Base-by-base conservation (phyloP, 1,140 invertebrate species). In the Eubasilissa regina region DNA sequence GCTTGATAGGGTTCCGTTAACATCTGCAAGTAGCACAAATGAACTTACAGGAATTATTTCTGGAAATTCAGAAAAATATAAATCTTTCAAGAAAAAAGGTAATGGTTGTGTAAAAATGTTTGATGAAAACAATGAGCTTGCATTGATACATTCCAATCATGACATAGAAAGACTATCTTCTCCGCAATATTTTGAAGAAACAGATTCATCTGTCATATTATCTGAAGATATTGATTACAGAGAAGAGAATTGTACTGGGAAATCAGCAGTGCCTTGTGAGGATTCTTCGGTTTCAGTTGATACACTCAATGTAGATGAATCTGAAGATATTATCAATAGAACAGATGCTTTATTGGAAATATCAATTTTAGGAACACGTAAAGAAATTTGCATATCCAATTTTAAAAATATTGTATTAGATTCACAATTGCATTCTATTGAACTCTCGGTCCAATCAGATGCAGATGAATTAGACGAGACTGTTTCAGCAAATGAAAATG, bases 341-440 rank as follows among this genome's bases (percentile, higher is more conserved):
- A 15, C 11, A 51, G n/a, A 15, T 51, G 13, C 66, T 11, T 51
- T 70, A n/a, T 9, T 64, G 44, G 66, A 70, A 70, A 47, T 70
- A 70, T 70, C 66, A 19, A n/a, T 70, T 70, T 51, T 70, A 48
- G 47, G 51, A 51, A 48, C 45, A 6, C n/a, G 48, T 45, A 70
- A 70, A 21, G 58, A 70, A 70, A 66, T 66, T 10, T 44, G 35
- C 25, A 15, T 44, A 44, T 44, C 35, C 35, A 43, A 56, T n/a
- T 15, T 56, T 17, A n/a, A 56, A 56, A 19, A 58, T 58, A 58
- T 58, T 58, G 15, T 58, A 21, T 19, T 58, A 58, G 21, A 15
- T 21, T 25, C 60, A 64, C 19, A 43, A 35, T 10, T 64, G 60
- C 19, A 64, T 3, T 13, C 60, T 35, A 25, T 19, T 11, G 66